phyloP scores from a whole-genome alignment of 2,113 vertebrate species.

The Hippotragus niger region DNA sequence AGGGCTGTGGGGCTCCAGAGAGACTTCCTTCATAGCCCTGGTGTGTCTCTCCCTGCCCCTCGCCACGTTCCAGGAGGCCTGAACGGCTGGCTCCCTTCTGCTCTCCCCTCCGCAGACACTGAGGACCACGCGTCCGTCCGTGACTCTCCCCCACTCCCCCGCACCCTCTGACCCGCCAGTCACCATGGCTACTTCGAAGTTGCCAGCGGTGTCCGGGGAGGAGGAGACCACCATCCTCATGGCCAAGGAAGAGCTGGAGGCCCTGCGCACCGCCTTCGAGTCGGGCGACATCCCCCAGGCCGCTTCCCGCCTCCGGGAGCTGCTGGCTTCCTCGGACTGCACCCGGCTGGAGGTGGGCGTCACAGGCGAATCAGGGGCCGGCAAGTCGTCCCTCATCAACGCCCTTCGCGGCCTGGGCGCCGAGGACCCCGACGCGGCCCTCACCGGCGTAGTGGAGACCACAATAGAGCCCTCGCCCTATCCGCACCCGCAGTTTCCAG shows the following conservation, averaged over 20 bases:
- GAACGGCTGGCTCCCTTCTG: background rate
- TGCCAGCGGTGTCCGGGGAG: background rate
- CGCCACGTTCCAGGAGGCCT: background rate
- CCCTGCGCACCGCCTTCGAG: conserved; percentile 63
- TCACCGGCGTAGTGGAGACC: conserved; percentile 80
- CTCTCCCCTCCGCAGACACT: background rate
- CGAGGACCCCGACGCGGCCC: conserved; percentile 75
- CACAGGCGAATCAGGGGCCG: conserved; percentile 79
- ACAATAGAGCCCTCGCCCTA: conserved; percentile 73
- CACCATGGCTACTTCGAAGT: conserved; percentile 59
- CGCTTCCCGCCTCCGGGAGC: conserved; percentile 52
- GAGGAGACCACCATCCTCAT: conserved; percentile 63
- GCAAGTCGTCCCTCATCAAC: conserved; percentile 85
- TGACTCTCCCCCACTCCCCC: background rate
- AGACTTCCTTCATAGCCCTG: background rate
- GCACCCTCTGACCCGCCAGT: background rate
- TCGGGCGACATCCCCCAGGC: conserved; percentile 57
- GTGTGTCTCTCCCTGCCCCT: background rate
- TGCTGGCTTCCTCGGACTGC: conserved; percentile 50
- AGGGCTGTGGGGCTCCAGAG: too few relatives aligned
- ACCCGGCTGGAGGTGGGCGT: conserved; percentile 78
- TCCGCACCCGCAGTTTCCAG: conserved; percentile 71
- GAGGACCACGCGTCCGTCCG: background rate
- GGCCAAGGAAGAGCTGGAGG: conserved; percentile 67
- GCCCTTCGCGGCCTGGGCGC: conserved; percentile 78